Evolutionary conservation across 2,888 invertebrate species (phyloP).

Genomic region (Glaucopsyche alexis): DNA sequence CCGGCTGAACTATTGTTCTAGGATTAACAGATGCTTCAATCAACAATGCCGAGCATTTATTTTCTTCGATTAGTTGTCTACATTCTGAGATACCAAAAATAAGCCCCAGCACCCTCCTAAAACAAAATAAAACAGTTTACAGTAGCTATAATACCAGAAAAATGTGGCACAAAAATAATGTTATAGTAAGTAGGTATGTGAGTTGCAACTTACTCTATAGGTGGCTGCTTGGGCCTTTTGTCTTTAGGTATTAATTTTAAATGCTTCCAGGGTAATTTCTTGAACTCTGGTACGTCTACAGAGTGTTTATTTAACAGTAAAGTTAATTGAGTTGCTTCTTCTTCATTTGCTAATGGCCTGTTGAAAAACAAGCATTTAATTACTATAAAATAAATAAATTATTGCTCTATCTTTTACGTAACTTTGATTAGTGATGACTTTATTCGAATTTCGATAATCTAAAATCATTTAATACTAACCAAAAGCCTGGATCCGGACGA

Average conservation of each 20-base stretch:
- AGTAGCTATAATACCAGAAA: neutral
- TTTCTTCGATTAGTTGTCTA: slow-evolving; percentile 46
- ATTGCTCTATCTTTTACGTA: neutral
- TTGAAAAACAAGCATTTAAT: neutral
- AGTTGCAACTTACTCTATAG: slow-evolving; percentile 58
- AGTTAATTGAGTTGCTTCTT: slow-evolving; percentile 48
- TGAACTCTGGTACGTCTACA: slow-evolving; percentile 56
- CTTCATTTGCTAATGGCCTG: slow-evolving; percentile 58
- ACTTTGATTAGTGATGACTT: neutral
- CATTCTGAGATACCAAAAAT: slow-evolving; percentile 68
- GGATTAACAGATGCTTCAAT: slow-evolving; percentile 67
- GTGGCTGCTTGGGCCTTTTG: slow-evolving; percentile 60
- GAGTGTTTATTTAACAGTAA: slow-evolving; percentile 49
- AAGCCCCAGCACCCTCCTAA: slow-evolving; percentile 62
- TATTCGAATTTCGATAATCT: neutral
- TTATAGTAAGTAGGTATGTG: neutral
- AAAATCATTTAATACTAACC: slow-evolving; percentile 48
- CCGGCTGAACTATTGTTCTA: slow-evolving; percentile 62
- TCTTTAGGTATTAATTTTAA: slow-evolving; percentile 62
- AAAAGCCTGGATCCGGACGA: slow-evolving; percentile 62
- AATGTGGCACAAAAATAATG: too few species aligned
- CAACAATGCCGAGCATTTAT: slow-evolving; percentile 58
- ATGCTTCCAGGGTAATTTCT: slow-evolving; percentile 65
- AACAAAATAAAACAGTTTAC: slow-evolving; percentile 35
- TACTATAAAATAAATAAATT: too few species aligned